Evolutionary conservation across 2,888 invertebrate genomes (phyloP), one percentile per base, ranked within the genome.

Genomic region (Sinelater perroti): DNA sequence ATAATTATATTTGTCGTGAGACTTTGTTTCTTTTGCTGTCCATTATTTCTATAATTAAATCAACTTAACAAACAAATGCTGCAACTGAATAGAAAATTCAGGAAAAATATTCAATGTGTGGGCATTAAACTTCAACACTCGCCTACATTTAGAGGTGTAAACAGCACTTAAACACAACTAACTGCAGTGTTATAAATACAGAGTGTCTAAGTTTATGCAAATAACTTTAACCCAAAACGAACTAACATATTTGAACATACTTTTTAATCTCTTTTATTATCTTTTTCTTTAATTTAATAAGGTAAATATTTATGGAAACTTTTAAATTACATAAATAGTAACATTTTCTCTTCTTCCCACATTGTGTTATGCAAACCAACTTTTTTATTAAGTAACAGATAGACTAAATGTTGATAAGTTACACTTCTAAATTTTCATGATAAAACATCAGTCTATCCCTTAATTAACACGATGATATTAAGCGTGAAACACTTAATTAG

Each of bases 401-500:
- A 40, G 24, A 40, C 20, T 40, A 40, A 40, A 13, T 21, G 8
- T 24, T 40, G 14, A 40, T 14, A 26, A 40, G 6, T 36, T 38
- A 38, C 21, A 21, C 21, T 38, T 38, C 21, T 21, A 38, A 20
- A 38, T 21, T 40, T 40, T 20, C 40, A 26, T 24, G 21, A n/a
- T 20, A 40, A 40, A 21, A 40, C 24, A 40, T 24, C 7, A 21
- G 14, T 21, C 24, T 40, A 5, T 40, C 24, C 3, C n/a, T n/a
- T 28, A 13, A 33, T 4, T 14, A 14, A 44, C 44, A 40, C 8
- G 44, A 10, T 44, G 17, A 18, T 30, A 44, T 44, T 18, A 30
- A 44, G n/a, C 13, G 30, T 18, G 16, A 30, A 52, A 52, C 52
- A 52, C 38, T 30, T 52, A 14, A 4, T 13, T 44, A 10, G 21